Conservation (phyloP, 2,888 invertebrate species). For the Nebria brevicollis region DNA sequence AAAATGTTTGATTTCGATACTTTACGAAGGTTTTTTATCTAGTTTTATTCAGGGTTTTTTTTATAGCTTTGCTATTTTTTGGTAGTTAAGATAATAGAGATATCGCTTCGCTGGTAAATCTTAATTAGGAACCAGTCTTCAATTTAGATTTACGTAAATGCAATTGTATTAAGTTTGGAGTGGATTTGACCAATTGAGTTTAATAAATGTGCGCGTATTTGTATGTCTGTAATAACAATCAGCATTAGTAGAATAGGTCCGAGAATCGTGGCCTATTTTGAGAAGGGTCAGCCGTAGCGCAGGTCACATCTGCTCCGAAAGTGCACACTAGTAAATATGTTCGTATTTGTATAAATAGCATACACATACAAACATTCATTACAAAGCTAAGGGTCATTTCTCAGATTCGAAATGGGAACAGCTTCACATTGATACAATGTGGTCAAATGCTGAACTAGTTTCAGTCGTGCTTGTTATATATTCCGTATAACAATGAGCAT, state of each 20-base stretch:
- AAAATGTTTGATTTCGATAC: too few relatives aligned
- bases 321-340: background rate
- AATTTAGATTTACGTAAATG: too few relatives aligned
- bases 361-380: background rate
- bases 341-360: background rate
- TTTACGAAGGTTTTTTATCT: too few relatives aligned
- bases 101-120: too few relatives aligned
- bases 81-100: too few relatives aligned
- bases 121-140: too few relatives aligned
- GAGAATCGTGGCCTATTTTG: constrained; percentile 6
- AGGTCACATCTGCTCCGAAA: background rate
- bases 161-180: background rate
- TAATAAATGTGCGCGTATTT: background rate
- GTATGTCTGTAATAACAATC: constrained; percentile 10
- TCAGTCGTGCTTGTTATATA: background rate
- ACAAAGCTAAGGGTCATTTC: background rate
- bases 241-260: background rate
- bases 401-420: background rate
- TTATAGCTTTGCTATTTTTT: too few relatives aligned
- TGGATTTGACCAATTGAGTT: background rate
- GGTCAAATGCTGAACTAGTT: background rate
- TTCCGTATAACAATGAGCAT: too few relatives aligned
- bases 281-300: constrained; percentile 12
- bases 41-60: too few relatives aligned
- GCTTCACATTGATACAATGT: background rate